These are phyloP conservation scores for Vollenhovia emeryi DNA, from an alignment of 1,140 invertebrate species.

Conservation along the genomic window DNA sequence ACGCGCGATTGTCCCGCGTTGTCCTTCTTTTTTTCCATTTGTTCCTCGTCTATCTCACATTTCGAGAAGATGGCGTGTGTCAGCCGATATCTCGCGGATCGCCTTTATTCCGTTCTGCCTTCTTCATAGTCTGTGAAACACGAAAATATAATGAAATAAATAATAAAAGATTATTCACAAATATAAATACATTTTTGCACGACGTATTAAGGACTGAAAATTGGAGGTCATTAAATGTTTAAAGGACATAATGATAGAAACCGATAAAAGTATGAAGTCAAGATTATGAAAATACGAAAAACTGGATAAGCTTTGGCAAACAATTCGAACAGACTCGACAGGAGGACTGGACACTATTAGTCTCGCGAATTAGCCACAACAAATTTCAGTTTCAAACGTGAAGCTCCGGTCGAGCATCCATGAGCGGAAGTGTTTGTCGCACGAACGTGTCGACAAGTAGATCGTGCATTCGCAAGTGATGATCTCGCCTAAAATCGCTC, in stretches of 20 bases:
- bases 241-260: neutral
- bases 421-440: neutral
- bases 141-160: neutral
- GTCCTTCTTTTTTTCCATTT: conserved; percentile 25
- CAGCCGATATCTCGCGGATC: neutral
- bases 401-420: neutral
- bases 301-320: neutral
- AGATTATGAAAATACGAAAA: neutral
- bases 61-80: neutral
- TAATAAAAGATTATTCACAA: neutral
- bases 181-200: neutral
- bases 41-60: neutral
- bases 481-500: neutral
- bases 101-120: neutral
- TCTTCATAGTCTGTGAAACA: neutral
- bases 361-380: neutral
- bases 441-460: neutral
- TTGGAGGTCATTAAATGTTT: neutral
- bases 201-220: neutral
- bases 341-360: neutral
- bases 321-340: neutral
- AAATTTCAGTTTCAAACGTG: neutral
- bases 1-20: conserved; percentile 24
- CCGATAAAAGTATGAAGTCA: neutral
- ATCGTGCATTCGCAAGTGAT: conserved; percentile 20